Base-by-base conservation (phyloP, 2,888 invertebrate genomes). In the Pheosia gnoma region DNA sequence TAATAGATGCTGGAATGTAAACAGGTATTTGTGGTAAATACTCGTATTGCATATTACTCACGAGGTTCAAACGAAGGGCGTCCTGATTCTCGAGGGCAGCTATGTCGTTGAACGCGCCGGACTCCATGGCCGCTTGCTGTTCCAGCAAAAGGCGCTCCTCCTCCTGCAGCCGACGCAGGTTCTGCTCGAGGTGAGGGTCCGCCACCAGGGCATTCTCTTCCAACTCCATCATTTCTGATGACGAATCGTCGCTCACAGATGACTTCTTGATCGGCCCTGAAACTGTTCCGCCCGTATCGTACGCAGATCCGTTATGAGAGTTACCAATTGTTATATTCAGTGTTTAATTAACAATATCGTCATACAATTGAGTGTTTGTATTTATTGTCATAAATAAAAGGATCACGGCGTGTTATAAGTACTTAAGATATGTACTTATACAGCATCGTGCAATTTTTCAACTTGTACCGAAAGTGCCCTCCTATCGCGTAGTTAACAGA, bases 171-270 rank as follows among this genome's bases (percentile, higher is more conserved):
- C 89, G 85, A 51, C 83, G 83, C 72, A 93, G 78, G 71, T 86
- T 86, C 69, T 80, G 79, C 74, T 93, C 93, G 75, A 92, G 65
- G 51, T 88, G 86, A 0, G 88, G 81, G 53, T 92, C 92, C 1
- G 95, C 94, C 79, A 96, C 92, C 85, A 96, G 89, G 79, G 97
- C 96, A 80, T 97, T 96, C 91, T 98, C 98, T 84, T 98, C 98
- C 88, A 98, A 95, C 91, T 98, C 98, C 96, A 98, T 97, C 92
- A 97, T 96, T 88, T 98, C 98, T 79, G 98, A 98, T 78, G 97
- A 97, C 66, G 97, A 96, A 67, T 90, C 91, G 77, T 96, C 96
- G 92, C 98, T 98, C 90, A 97, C 96, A 82, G 98, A 95, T 75
- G 98, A 97, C 91, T 97, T 98, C 95, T 97, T 97, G 88, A 97